Evolutionary conservation across 1,140 invertebrate genomes (phyloP), one percentile per base, ranked within the genome.

Genomic region (Drosophila orosa): DNA sequence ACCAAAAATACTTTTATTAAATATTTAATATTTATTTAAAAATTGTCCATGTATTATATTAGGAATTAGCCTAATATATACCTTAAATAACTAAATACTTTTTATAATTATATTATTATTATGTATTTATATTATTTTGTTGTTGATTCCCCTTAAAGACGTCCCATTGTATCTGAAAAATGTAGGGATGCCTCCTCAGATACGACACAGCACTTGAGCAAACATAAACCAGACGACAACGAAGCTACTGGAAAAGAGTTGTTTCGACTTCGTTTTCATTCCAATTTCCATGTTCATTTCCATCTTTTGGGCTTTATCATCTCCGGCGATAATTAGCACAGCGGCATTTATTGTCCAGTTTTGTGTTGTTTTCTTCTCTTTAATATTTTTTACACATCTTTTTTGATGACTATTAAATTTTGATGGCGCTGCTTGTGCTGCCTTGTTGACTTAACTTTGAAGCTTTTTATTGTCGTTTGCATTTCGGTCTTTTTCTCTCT

Each of bases 341-440:
- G 59, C 33, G 25, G 17, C 45, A 65, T 42, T 68, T 65, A 68
- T 68, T 47, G 60, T 65, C 33, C 45, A 65, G 65, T 27, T 25
- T 65, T 40, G 59, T 44, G 35, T 42, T 56, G 19, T 42, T 31
- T 24, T 25, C 19, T 35, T 52, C 50, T 60, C n/a, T 25, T 25
- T 60, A 9, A 40, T 48, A 52, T 24, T 42, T 29, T 74, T 48
- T 48, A 17, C 4, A 48, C 45, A 27, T 27, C 25, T 48, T 48
- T 48, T 77, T 85, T 85, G 62, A 85, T 84, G 67, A 80, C 76
- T 84, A 66, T 78, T 81, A 66, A 78, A 71, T 78, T 74, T 85
- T 86, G 40, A 78, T 31, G 40, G 22, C 15, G 66, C 25, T 67
- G 48, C 48, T 33, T 19, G 48, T 19, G 48, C 47, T 78, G 59